Percentiles rank a stretch among this genome's conserved stretches.
Evolutionary conservation across 2,888 invertebrate genomes (phyloP).

Genomic region (Osmoderma eremita): DNA sequence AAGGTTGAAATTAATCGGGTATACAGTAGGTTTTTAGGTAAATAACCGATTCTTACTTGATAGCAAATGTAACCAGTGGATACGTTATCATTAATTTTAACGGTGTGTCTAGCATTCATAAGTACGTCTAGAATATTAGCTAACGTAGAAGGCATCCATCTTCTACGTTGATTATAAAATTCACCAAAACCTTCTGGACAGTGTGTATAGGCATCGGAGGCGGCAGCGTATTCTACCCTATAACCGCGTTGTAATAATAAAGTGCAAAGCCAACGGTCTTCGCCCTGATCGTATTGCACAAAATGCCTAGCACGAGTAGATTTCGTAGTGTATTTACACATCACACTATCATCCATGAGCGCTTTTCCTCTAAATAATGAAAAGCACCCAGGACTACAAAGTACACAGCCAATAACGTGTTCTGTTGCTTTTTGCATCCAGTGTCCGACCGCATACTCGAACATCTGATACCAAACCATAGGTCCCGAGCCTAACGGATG

Average conservation of each 20-base stretch:
- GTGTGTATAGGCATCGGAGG: conserved; percentile 94
- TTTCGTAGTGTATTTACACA: conserved; percentile 86
- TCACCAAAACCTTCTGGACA: conserved; percentile 93
- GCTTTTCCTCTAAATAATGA: conserved; percentile 89
- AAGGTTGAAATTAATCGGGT: conserved; percentile 52
- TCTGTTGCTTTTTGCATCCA: conserved; percentile 94
- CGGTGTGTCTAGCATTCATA: conserved; percentile 79
- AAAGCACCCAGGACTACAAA: conserved; percentile 93
- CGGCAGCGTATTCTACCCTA: conserved; percentile 93
- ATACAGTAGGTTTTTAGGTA: not conserved
- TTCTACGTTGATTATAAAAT: conserved; percentile 92
- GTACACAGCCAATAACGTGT: conserved; percentile 88
- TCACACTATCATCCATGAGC: conserved; percentile 90
- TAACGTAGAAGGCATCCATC: conserved; percentile 97
- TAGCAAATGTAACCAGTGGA: conserved; percentile 83
- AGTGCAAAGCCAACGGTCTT: conserved; percentile 96
- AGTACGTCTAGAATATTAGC: conserved; percentile 93
- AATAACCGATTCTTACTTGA: conserved; percentile 63
- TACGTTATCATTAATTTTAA: conserved; percentile 88
- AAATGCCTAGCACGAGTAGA: conserved; percentile 83
- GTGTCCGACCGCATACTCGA: conserved; percentile 92
- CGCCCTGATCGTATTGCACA: conserved; percentile 93
- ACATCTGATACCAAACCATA: conserved; percentile 69
- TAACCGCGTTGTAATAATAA: conserved; percentile 90
- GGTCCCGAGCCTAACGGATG: conserved; percentile 81